Evolutionary conservation across 2,113 vertebrate species (phyloP), one percentile per base, ranked within the genome.

Genomic region (Ciconia boyciana): DNA sequence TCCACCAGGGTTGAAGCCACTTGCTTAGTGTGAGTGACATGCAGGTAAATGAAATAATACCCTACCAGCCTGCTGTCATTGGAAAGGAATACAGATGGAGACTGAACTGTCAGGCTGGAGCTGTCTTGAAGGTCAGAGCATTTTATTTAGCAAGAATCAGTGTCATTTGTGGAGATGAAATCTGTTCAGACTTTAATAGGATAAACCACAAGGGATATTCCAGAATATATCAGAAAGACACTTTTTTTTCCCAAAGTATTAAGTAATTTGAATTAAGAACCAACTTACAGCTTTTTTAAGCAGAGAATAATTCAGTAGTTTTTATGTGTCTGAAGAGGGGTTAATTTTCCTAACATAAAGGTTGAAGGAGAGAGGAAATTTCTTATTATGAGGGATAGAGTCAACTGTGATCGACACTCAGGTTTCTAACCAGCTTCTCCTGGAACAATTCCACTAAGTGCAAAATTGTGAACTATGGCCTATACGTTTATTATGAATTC

Each of bases 111-210:
- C 91, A 97, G 81, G 51, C 84, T 83, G 80, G 85, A 91, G 88
- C 82, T 97, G 83, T 86, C 94, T 92, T 75, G 94, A 93, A 97
- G 97, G 97, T 97, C 97, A 95, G 86, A 92, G 68, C 52, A 61
- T 95, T 97, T 97, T 96, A 97, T 97, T 96, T 97, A 97, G 94
- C 83, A 78, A 96, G 93, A 94, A 97, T 97, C 92, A 76, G 78
- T 95, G 93, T 97, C 97, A 94, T 95, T 96, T 93, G 83, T 87
- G 87, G 86, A 96, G 95, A 96, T 97, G 91, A 96, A 96, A 97
- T 97, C 97, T 96, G 64, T 84, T 93, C 91, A 83, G 87, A 65
- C 74, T 85, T 95, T 93, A 96, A 94, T 94, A 95, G 95, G 86
- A 78, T 96, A 97, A 97, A 92, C 97, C 96, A 95, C 94, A 65